Base-by-base conservation (phyloP, 2,797 vertebrate species). In the Sitta carolinensis region DNA sequence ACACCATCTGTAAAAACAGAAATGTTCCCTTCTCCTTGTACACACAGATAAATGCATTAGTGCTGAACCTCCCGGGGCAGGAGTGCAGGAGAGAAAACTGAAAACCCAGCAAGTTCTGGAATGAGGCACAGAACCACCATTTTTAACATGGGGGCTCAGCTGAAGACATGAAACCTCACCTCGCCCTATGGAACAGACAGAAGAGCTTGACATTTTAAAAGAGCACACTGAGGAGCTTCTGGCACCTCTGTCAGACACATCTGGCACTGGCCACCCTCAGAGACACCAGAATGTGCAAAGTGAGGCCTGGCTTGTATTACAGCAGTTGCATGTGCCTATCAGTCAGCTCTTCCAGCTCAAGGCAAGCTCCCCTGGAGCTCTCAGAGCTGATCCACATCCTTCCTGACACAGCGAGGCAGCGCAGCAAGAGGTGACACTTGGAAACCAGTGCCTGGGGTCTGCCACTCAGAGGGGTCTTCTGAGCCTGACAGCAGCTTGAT, bases 1-100 rank as follows among this genome's bases (percentile, higher is more conserved):
- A 89, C n/a, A 62, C 95, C 89, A 96, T 97, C 96, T 94, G 94
- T 94, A 68, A 97, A 96, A 97, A 95, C 93, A 97, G 92, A 92
- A 95, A 96, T 91, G 92, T 95, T 97, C 94, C 68, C 84, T 94
- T 94, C 94, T 90, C 81, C 90, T 75, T 62, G 68, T 77, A 70
- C 94, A 90, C 83, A 85, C 84, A 94, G 93, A 95, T 95, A 94
- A 94, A 95, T 62, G 75, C 61, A 87, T 90, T 84, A 95, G 64
- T 68, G 67, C 64, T 42, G 26, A 95, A 83, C 30, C 92, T 90
- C 92, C 78, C 0, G 3, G 61, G 91, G 86, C 89, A 94, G 61
- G 9, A 94, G 30, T 17, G 58, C 75, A 93, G 78, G 47, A 93
- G 78, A 72, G 68, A 29, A 92, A 95, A 23, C 45, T 38, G 78